Evolutionary conservation across 2,113 vertebrate species (phyloP), one percentile per base, ranked within the genome.

Genomic region (Etia nguti): DNA sequence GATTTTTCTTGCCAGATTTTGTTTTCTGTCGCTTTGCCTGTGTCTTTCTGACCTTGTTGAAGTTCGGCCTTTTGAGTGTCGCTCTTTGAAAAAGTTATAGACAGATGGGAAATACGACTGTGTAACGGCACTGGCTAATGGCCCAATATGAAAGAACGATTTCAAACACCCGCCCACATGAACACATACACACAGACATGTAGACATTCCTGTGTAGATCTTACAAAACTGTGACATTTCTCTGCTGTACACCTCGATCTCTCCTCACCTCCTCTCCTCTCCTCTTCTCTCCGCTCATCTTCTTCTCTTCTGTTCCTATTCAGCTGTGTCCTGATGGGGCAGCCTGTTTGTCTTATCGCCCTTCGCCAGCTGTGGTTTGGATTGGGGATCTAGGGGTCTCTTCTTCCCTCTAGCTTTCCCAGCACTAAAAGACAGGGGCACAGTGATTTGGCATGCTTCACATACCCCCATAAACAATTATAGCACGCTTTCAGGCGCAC

Each of bases 321-420:
- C 85, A 82, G 75, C 87, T 82, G 80, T 9, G 20, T 86, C 86
- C 93, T 84, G 84, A 93, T 77, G 70, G 84, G 80, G 85, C 70
- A 88, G 85, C 65, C 46, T 81, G 92, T 92, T 80, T 90, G 90
- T 94, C 93, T 96, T 95, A 96, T 96, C 95, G 26, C 70, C 52
- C 62, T 56, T 75, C 9, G 60, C 88, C 95, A 96, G 94, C 94
- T 93, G 94, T 56, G 60, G 80, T 86, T 82, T n/a, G 86, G 88
- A 90, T 88, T 80, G 62, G 88, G 87, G 87, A 93, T 92, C 88
- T 82, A 10, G 57, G 85, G 88, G 85, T 93, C 86, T 84, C 90
- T 89, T 80, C 65, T 86, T 85, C 88, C 86, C 89, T 89, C 86
- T 68, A 60, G 83, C 82, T 70, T 75, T 59, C 62, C 80, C 38